phyloP scores from a whole-genome alignment of 2,113 vertebrate genomes.

The Pica pica region DNA sequence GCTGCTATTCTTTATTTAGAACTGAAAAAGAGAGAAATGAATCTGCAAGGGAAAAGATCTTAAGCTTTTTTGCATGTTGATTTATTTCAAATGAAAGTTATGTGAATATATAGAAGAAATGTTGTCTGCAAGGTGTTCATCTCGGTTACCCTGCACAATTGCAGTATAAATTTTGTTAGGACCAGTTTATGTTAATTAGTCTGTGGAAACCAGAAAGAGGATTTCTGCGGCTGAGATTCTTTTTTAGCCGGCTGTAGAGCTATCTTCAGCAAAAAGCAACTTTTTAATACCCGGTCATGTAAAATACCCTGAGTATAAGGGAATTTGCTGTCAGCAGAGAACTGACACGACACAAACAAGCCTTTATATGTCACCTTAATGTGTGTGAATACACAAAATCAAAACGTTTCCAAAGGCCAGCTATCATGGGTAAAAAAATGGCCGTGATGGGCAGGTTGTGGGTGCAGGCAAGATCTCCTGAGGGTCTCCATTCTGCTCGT shows the following conservation, averaged over 20 bases:
- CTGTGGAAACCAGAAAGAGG: not conserved
- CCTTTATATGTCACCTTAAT: not conserved
- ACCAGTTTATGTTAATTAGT: not conserved
- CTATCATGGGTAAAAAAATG: fast-evolving
- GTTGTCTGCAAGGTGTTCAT: not conserved
- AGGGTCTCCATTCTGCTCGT: not conserved
- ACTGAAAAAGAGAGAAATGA: not conserved
- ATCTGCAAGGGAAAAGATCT: constrained; percentile 24
- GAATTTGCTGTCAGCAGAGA: not conserved
- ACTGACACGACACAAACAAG: not conserved
- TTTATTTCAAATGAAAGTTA: constrained; percentile 37
- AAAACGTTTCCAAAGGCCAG: not conserved
- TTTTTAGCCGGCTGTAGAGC: not conserved
- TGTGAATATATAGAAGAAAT: not conserved
- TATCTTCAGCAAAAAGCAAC: not conserved
- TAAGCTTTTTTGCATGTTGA: constrained; percentile 19
- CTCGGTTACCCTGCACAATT: not conserved
- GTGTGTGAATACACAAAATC: not conserved
- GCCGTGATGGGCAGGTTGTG: fast-evolving
- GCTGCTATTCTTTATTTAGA: constrained; percentile 42
- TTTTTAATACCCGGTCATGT: not conserved
- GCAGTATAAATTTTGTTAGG: not conserved
- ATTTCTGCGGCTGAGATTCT: not conserved
- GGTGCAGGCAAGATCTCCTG: too few relatives aligned
- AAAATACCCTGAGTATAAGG: not conserved